Percentiles rank a stretch among this genome's conserved stretches.
phyloP scores from a whole-genome alignment of 2,113 vertebrate genomes.

The Petroica traversi region DNA sequence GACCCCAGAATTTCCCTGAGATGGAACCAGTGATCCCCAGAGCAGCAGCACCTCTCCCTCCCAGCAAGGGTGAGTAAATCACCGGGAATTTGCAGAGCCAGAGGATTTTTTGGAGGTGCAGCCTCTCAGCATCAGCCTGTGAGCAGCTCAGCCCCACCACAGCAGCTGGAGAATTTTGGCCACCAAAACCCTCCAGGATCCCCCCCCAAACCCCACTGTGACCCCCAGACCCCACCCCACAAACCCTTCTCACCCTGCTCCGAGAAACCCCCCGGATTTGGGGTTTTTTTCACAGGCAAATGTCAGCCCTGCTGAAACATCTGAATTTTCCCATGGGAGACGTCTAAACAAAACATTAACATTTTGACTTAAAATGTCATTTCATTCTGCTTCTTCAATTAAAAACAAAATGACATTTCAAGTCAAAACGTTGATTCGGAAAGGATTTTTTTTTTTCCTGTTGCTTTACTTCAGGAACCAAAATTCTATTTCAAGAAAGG shows the following conservation, averaged over 20 bases:
- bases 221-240: accelerated
- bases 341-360: conserved; percentile 58
- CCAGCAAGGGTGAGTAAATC: background rate
- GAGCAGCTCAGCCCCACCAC: background rate
- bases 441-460: background rate
- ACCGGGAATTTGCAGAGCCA: background rate
- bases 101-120: background rate
- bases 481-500: background rate
- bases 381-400: conserved; percentile 41
- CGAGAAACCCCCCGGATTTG: background rate
- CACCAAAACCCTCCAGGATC: background rate
- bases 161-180: background rate
- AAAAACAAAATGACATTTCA: conserved; percentile 65
- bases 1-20: accelerated
- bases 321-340: conserved; percentile 23
- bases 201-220: background rate
- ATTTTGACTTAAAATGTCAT: conserved; percentile 63
- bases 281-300: background rate
- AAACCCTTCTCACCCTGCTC: background rate
- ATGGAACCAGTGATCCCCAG: accelerated
- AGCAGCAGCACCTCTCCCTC: background rate
- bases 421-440: conserved; percentile 30
- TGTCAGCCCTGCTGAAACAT: conserved; percentile 24
- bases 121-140: background rate
- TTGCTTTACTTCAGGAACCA: conserved; percentile 13